Base-by-base conservation (phyloP, 2,797 vertebrate species). In the Phoeniculus purpureus region DNA sequence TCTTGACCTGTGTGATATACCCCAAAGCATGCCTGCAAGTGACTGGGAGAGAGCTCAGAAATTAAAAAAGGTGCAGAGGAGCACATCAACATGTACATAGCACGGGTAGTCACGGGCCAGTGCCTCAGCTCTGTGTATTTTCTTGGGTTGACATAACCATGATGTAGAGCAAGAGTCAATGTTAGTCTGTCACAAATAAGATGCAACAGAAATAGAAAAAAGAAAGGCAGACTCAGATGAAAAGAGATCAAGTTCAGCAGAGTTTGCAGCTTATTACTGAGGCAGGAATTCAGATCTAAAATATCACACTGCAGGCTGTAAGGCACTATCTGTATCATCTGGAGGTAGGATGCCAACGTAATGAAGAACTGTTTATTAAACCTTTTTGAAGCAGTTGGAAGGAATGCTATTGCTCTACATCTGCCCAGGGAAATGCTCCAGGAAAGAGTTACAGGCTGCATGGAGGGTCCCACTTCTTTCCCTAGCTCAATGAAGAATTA, bases 251-350 rank as follows among this genome's bases (percentile, higher is more conserved):
- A 89, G 61, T 67, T 91, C 77, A 92, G 60, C 59, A 91, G 54
- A 88, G 68, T 81, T 91, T 88, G 64, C 54, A 81, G 83, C 61
- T 10, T 74, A 29, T 80, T 77, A 67, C 34, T 55, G 65, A 73
- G 64, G 43, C 32, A 94, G 58, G 61, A 91, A 74, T 89, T 84
- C 81, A 86, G 29, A 67, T 67, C 47, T 81, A 94, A 89, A 90
- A 93, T 90, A 89, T 74, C 61, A 67, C 72, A 94, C 90, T 90
- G 47, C 84, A 85, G 93, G 90, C 61, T 4, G 86, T 74, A 54
- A 16, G 73, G 31, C 22, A 22, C 47, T 93, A 91, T 90, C 92
- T 90, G 23, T 68, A 82, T 86, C 75, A 90, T 94, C 93, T 90
- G 54, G 18, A 80, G 15, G 45, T 81, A 74, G 32, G 19, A 92